Percentiles rank a stretch among this genome's conserved stretches.
phyloP scores from a whole-genome alignment of 1,140 invertebrate genomes.

The Orussus abietinus region DNA sequence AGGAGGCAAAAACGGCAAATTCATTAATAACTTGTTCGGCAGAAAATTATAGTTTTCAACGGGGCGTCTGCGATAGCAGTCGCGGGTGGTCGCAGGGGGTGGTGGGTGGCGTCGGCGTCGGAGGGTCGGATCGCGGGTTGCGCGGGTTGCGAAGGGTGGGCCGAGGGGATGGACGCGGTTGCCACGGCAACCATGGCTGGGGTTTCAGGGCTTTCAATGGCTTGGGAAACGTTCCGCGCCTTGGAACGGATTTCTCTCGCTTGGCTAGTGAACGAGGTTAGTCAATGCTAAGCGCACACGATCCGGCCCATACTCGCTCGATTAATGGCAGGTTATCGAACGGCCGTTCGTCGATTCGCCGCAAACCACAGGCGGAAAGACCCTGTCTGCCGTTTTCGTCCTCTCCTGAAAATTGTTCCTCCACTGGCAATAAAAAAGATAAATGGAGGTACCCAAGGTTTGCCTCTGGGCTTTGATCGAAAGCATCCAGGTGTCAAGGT shows the following conservation, averaged over 20 bases:
- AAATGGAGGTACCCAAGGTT: too few relatives aligned
- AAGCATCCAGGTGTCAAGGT: too few relatives aligned
- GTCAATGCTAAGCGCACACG: conserved; percentile 30
- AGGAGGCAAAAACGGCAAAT: conserved; percentile 10
- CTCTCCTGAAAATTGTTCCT: background rate
- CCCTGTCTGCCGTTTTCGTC: conserved; percentile 1
- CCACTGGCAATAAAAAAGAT: too few relatives aligned
- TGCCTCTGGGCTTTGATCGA: too few relatives aligned
- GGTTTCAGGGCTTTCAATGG: conserved; percentile 34
- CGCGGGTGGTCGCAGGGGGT: too few relatives aligned
- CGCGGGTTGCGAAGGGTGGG: conserved; percentile 22
- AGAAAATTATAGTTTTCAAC: too few relatives aligned
- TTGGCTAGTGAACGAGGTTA: conserved; percentile 38
- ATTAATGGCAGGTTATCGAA: conserved; percentile 17
- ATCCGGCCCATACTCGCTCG: conserved; percentile 11
- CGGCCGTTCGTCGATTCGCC: conserved; percentile 1
- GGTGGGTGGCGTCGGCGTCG: too few relatives aligned
- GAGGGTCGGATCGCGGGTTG: conserved; percentile 22
- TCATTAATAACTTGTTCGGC: too few relatives aligned
- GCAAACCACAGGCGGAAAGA: too few relatives aligned
- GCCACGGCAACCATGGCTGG: conserved; percentile 40
- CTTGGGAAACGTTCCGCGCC: conserved; percentile 40
- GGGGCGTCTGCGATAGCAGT: too few relatives aligned
- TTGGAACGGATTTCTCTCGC: conserved; percentile 42
- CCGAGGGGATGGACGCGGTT: conserved; percentile 35